These are phyloP conservation scores for Xanthia icteritia DNA, from an alignment of 2,888 invertebrate species.

Conservation along the genomic window DNA sequence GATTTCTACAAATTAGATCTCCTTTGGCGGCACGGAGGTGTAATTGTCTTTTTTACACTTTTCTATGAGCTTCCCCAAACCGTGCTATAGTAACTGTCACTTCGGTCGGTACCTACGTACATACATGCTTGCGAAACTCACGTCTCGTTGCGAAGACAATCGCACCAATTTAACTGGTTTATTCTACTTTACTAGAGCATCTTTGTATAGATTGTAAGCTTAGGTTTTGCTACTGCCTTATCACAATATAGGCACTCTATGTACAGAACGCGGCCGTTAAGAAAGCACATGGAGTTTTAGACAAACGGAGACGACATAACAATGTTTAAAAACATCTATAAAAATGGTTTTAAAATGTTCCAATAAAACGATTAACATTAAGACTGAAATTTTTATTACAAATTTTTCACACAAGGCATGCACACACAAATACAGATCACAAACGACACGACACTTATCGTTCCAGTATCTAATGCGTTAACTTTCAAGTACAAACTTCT, in stretches of 20 bases:
- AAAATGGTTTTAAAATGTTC: conserved; percentile 13
- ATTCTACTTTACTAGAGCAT: background rate
- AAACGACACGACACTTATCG: conserved; percentile 62
- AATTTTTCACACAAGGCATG: conserved; percentile 56
- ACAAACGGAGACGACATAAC: background rate
- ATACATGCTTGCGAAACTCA: background rate
- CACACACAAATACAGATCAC: conserved; percentile 60
- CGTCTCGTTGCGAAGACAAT: background rate
- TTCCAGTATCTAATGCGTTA: conserved; percentile 71
- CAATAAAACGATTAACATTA: conserved; percentile 33
- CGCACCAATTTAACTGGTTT: background rate
- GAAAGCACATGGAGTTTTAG: too few species aligned
- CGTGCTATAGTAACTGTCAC: background rate
- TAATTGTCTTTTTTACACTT: background rate
- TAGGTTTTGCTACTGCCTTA: background rate
- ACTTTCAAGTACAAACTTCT: conserved; percentile 76
- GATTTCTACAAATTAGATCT: background rate
- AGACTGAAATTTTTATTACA: conserved; percentile 67
- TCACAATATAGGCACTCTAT: background rate
- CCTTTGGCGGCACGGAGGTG: background rate
- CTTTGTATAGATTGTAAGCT: background rate
- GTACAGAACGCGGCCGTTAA: background rate
- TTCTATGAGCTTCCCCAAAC: background rate
- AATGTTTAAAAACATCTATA: conserved; percentile 4
- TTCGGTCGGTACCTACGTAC: background rate